Evolutionary conservation across 2,888 invertebrate genomes (phyloP).

Genomic region (Cheilosia vernalis): DNA sequence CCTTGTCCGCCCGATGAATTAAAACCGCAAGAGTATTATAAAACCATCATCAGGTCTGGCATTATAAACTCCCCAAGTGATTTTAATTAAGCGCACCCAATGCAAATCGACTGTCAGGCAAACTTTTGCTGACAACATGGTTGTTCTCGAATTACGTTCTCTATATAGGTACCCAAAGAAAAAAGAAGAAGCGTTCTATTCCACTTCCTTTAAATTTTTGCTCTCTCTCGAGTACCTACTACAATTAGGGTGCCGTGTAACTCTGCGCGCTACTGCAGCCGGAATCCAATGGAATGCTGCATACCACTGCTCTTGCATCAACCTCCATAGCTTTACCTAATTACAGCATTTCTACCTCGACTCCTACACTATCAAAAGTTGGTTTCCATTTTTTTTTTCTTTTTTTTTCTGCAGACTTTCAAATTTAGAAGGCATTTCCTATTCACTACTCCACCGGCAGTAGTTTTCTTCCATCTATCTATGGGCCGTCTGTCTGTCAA

Average conservation of each 20-base stretch:
- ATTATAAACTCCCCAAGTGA: conserved; percentile 11
- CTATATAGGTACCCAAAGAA: background rate
- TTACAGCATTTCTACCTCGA: conserved; percentile 41
- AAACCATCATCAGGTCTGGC: conserved; percentile 18
- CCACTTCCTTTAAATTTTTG: conserved; percentile 1
- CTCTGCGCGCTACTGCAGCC: conserved; percentile 2
- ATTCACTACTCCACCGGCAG: background rate
- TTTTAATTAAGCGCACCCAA: conserved; percentile 43
- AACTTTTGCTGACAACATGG: background rate
- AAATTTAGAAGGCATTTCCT: conserved; percentile 67
- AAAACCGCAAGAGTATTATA: background rate
- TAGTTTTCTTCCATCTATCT: conserved; percentile 30
- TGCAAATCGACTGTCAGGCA: conserved; percentile 37
- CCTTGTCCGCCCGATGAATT: background rate
- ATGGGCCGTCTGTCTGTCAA: conserved; percentile 35
- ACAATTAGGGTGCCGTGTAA: conserved; percentile 46
- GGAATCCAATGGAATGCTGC: conserved; percentile 27
- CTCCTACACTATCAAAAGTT: conserved; percentile 24
- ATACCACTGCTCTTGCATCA: conserved; percentile 28
- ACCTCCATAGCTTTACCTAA: conserved; percentile 59
- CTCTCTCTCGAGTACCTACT: conserved; percentile 22
- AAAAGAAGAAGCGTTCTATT: background rate
- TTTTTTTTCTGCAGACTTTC: conserved; percentile 27
- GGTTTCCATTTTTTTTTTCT: conserved; percentile 3
- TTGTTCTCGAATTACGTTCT: conserved; percentile 6